Evolutionary conservation across 2,113 vertebrate genomes (phyloP).

Genomic region (Corythornis vintsioides): DNA sequence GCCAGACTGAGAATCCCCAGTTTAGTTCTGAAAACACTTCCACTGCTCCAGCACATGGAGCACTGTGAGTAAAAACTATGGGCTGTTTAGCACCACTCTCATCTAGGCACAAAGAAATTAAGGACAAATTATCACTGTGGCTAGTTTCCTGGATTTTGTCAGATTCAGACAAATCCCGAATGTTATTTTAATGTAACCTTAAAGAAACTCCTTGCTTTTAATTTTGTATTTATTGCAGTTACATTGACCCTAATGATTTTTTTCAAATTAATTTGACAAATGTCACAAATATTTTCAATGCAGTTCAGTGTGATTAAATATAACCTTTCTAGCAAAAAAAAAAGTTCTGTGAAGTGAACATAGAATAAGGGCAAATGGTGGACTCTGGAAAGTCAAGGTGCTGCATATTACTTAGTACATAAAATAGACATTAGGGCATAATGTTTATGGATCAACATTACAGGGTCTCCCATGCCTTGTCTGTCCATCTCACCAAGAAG

Average conservation of each 20-base stretch:
- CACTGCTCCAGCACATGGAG: neutral
- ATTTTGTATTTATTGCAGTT: conserved; percentile 59
- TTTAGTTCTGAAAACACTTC: neutral
- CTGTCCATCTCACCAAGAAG: neutral
- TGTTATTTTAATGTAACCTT: conserved; percentile 51
- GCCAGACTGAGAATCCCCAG: neutral
- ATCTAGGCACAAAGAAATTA: conserved; percentile 4
- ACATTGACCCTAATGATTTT: conserved; percentile 46
- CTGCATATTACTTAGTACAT: neutral
- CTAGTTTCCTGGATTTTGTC: conserved; percentile 49
- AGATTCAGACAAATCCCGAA: conserved; percentile 32
- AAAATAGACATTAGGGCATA: neutral
- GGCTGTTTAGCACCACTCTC: neutral
- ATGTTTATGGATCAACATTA: neutral
- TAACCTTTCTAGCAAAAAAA: conserved; percentile 3
- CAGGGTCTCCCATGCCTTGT: neutral
- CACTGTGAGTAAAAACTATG: conserved; percentile 7
- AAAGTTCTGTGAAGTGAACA: neutral
- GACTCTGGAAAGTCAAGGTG: neutral
- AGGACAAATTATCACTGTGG: neutral
- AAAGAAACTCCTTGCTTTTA: conserved; percentile 37
- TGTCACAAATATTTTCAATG: conserved; percentile 64
- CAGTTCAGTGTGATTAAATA: conserved; percentile 32
- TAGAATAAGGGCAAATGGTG: neutral
- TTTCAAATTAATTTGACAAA: conserved; percentile 41